Evolutionary conservation across 2,113 vertebrate genomes (phyloP).

Genomic region (Malaclemys terrapin): DNA sequence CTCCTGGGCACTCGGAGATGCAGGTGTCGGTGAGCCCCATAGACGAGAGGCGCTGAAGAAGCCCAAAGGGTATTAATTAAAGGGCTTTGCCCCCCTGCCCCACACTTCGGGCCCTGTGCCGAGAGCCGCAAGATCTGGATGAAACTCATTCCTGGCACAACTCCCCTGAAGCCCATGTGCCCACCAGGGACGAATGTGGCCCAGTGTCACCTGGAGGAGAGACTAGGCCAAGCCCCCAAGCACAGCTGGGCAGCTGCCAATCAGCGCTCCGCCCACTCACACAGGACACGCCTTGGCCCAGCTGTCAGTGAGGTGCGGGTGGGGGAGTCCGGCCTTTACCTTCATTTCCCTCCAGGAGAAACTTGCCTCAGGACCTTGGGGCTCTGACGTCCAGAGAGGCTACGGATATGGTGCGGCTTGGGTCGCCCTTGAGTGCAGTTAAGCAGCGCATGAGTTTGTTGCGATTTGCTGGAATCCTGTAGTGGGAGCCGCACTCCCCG

Average conservation of each 20-base stretch:
- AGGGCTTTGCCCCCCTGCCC: not conserved
- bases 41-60: not conserved
- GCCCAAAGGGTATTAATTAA: not conserved
- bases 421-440: not conserved
- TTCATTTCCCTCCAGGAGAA: not conserved
- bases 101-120: not conserved
- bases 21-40: not conserved
- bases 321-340: not conserved
- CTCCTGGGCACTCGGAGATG: too few relatives aligned
- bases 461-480: not conserved
- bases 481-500: not conserved
- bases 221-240: not conserved
- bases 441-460: not conserved
- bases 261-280: not conserved
- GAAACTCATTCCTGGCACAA: not conserved
- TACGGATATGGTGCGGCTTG: not conserved
- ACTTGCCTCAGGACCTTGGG: not conserved
- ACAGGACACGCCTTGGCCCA: not conserved
- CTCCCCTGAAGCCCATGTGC: not conserved
- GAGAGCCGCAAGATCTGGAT: not conserved
- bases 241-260: rapidly evolving
- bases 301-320: not conserved
- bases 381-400: not conserved
- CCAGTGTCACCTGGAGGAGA: rapidly evolving
- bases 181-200: not conserved